These are phyloP conservation scores for Microtus pennsylvanicus DNA, from an alignment of 2,113 vertebrate genomes.

Conservation along the genomic window DNA sequence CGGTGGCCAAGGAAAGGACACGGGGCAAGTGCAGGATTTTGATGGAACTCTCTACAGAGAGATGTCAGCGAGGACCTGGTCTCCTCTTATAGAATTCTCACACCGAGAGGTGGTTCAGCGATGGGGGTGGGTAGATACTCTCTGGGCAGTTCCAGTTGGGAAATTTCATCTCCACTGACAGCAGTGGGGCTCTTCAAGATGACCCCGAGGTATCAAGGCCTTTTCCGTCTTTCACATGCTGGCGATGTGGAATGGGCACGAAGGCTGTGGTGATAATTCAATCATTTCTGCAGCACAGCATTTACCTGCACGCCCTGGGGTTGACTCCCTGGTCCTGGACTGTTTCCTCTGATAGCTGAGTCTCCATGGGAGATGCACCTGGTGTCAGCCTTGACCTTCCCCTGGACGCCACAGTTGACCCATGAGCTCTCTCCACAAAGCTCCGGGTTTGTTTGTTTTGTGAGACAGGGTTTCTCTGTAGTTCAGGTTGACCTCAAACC, in stretches of 20 bases:
- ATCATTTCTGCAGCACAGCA: slow-evolving; percentile 4
- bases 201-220: slow-evolving; percentile 53
- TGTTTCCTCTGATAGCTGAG: neutral
- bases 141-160: slow-evolving; percentile 75
- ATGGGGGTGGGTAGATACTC: slow-evolving; percentile 58
- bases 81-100: slow-evolving; percentile 78
- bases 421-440: neutral
- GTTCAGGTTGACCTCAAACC: neutral
- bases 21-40: slow-evolving; percentile 78
- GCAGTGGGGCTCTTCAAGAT: slow-evolving; percentile 68
- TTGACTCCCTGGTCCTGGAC: neutral
- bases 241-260: slow-evolving; percentile 14
- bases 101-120: slow-evolving; percentile 77
- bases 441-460: neutral
- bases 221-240: slow-evolving; percentile 22
- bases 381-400: neutral
- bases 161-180: slow-evolving; percentile 73
- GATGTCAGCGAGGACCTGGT: slow-evolving; percentile 73
- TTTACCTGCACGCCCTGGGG: neutral
- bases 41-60: slow-evolving; percentile 77
- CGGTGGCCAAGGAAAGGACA: slow-evolving; percentile 86
- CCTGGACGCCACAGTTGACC: neutral
- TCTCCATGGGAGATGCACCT: neutral
- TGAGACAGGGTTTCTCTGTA: slow-evolving; percentile 2
- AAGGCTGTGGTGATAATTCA: neutral